These are phyloP conservation scores for Labeo catla DNA, from an alignment of 2,113 vertebrate species.

Conservation along the genomic window DNA sequence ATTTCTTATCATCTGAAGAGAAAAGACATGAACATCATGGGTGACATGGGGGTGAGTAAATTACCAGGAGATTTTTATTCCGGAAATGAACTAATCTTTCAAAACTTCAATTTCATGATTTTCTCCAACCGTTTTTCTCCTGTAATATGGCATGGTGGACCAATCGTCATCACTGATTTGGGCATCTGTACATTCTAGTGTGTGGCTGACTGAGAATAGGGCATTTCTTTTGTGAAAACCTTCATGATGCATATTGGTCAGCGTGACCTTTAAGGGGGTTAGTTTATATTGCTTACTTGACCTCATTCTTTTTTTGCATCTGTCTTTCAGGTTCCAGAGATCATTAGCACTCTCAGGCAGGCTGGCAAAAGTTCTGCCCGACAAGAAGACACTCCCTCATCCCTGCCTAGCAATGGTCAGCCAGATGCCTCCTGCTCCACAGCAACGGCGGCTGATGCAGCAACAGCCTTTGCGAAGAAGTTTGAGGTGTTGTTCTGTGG, in stretches of 20 bases:
- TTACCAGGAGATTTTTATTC: no score
- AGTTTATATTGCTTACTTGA: not conserved
- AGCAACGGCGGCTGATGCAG: constrained; percentile 67
- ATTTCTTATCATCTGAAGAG: no score
- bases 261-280: not conserved
- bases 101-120: no score
- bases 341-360: constrained; percentile 93
- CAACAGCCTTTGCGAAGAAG: constrained; percentile 90
- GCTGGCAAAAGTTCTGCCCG: constrained; percentile 90
- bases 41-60: no score
- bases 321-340: constrained; percentile 86
- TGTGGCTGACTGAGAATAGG: not conserved
- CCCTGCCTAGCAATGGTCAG: constrained; percentile 66
- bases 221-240: not conserved
- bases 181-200: no score
- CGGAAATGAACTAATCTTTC: no score
- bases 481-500: constrained; percentile 98
- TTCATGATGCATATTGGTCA: not conserved
- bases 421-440: constrained; percentile 50
- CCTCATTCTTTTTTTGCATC: not conserved
- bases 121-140: no score
- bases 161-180: no score
- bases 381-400: constrained; percentile 80
- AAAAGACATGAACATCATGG: no score
- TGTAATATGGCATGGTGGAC: no score